A percentile compares a stretch with the other conserved stretches of the same genome.
phyloP scores from a whole-genome alignment of 1,140 invertebrate species.

The Ooceraea biroi region DNA sequence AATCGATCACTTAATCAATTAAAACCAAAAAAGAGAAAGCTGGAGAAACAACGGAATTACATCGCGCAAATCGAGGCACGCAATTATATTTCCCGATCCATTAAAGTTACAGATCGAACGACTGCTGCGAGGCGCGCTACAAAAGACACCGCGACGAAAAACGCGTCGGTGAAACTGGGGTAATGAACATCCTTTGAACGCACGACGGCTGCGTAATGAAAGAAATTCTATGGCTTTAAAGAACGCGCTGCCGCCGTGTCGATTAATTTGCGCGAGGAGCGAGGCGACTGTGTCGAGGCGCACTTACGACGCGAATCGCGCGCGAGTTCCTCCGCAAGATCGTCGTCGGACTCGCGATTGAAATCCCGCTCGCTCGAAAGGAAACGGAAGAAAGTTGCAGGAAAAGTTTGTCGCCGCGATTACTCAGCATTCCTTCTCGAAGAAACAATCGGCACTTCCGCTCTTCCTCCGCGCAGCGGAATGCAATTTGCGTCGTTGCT shows the following conservation, averaged over 20 bases:
- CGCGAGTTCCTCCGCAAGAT: neutral
- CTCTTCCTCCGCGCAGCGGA: neutral
- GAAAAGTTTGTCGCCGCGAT: conserved; percentile 36
- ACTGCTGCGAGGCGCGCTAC: conserved; percentile 15
- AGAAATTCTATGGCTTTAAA: conserved; percentile 35
- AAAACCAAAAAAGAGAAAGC: neutral
- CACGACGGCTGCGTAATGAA: neutral
- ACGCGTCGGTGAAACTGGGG: conserved; percentile 10
- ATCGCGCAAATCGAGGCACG: conserved; percentile 6
- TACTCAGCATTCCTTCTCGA: conserved; percentile 51
- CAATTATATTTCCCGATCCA: conserved; percentile 47
- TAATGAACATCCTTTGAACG: conserved; percentile 37
- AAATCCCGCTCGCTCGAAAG: conserved; percentile 29
- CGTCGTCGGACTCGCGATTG: conserved; percentile 29
- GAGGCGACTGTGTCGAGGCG: neutral
- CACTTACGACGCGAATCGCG: conserved; percentile 19
- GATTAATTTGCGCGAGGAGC: conserved; percentile 16
- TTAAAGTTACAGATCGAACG: conserved; percentile 44
- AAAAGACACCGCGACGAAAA: neutral
- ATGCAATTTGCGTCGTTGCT: conserved; percentile 50
- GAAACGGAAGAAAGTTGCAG: conserved; percentile 1
- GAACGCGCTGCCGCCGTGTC: conserved; percentile 9
- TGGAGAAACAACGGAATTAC: neutral
- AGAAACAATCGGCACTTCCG: conserved; percentile 52
- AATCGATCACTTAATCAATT: conserved; percentile 24